phyloP scores from a whole-genome alignment of 2,797 vertebrate species.

The Ara ararauna region DNA sequence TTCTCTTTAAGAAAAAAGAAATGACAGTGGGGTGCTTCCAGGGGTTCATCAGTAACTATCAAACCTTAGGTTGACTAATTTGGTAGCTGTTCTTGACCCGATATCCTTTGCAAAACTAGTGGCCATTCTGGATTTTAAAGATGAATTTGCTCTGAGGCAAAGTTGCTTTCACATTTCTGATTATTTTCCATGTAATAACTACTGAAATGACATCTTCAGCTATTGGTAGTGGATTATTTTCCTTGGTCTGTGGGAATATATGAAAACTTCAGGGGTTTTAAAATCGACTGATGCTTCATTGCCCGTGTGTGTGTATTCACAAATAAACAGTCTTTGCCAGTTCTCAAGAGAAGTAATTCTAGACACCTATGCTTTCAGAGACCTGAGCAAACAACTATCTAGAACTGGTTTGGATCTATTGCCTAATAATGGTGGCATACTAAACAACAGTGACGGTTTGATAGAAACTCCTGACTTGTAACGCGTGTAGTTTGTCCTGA shows the following conservation, averaged over 20 bases:
- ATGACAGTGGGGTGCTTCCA: background rate
- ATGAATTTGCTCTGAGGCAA: background rate
- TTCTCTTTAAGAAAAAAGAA: background rate
- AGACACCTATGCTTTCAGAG: background rate
- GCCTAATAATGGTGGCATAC: background rate
- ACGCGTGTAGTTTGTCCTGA: background rate
- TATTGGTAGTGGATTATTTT: background rate
- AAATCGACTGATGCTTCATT: background rate
- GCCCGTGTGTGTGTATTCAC: background rate
- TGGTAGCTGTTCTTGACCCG: rapidly evolving
- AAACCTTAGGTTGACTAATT: background rate
- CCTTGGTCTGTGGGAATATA: background rate
- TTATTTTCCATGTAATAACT: background rate
- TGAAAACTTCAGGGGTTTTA: background rate
- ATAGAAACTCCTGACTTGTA: background rate
- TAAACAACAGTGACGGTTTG: background rate
- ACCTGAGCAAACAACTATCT: background rate
- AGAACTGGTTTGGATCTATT: background rate
- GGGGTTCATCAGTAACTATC: background rate
- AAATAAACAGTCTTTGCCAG: background rate
- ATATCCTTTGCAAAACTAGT: background rate
- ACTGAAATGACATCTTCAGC: background rate
- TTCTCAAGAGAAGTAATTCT: background rate
- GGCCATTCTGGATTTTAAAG: background rate
- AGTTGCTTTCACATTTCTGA: background rate